Evolutionary conservation across 2,113 vertebrate genomes (phyloP).

Genomic region (Rhodinocichla rosea): DNA sequence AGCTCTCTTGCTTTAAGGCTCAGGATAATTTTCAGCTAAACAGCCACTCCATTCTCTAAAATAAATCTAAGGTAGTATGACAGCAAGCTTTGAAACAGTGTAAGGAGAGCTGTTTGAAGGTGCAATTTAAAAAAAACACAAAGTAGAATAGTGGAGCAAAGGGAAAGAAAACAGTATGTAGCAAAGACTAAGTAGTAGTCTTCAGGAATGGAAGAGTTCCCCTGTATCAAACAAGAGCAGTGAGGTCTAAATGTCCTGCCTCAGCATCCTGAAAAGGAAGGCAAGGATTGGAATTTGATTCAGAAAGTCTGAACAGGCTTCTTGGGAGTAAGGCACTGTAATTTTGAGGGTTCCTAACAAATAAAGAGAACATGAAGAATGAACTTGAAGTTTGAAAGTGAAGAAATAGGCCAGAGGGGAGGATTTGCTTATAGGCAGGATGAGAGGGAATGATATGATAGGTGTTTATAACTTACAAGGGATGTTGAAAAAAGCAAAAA

Average conservation of each 20-base stretch:
- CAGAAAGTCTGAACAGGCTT: not conserved
- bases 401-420: not conserved
- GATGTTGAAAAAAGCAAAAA: not conserved
- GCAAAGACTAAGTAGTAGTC: not conserved
- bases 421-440: not conserved
- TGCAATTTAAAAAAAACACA: not conserved
- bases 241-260: not conserved
- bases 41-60: not conserved
- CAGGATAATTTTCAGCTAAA: not conserved
- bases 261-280: not conserved
- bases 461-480: not conserved
- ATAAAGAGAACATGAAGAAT: not conserved
- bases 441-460: not conserved
- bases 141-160: not conserved
- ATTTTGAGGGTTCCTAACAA: not conserved
- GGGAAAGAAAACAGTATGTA: not conserved
- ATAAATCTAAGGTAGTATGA: not conserved
- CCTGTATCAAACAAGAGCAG: not conserved
- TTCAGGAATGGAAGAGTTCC: not conserved
- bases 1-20: not conserved
- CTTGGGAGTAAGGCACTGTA: accelerated
- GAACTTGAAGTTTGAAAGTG: not conserved
- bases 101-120: not conserved
- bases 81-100: not conserved
- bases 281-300: not conserved